Conservation (phyloP, 2,113 vertebrate species). For the Mungos mungo region DNA sequence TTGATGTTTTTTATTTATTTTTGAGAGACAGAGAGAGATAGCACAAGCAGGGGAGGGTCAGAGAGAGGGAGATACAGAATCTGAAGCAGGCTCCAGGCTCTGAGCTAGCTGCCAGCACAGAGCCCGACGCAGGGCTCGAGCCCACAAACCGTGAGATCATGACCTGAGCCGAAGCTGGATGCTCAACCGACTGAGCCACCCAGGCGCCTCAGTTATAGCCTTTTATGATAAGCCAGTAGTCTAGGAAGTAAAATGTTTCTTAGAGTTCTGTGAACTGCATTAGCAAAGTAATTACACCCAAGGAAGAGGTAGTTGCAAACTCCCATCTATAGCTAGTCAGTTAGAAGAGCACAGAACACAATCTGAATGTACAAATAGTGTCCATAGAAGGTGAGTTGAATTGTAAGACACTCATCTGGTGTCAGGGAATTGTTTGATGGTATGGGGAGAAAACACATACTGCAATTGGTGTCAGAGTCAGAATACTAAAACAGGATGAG, state of each 20-base stretch:
- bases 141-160: too few species aligned
- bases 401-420: neutral
- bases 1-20: too few species aligned
- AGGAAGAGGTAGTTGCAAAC: neutral
- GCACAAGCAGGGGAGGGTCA: too few species aligned
- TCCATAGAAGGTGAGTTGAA: neutral
- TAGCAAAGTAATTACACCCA: neutral
- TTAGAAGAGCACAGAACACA: neutral
- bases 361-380: neutral
- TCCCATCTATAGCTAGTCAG: neutral
- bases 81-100: too few species aligned
- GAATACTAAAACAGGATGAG: neutral
- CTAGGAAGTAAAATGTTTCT: neutral
- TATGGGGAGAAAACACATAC: neutral
- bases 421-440: neutral
- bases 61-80: too few species aligned
- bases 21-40: too few species aligned
- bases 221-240: neutral
- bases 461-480: neutral
- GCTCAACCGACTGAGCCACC: too few species aligned
- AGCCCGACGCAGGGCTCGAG: too few species aligned
- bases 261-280: neutral
- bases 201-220: neutral
- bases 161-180: too few species aligned
- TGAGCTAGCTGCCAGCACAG: too few species aligned